phyloP scores from a whole-genome alignment of 2,113 vertebrate species.

The Elachura formosa region DNA sequence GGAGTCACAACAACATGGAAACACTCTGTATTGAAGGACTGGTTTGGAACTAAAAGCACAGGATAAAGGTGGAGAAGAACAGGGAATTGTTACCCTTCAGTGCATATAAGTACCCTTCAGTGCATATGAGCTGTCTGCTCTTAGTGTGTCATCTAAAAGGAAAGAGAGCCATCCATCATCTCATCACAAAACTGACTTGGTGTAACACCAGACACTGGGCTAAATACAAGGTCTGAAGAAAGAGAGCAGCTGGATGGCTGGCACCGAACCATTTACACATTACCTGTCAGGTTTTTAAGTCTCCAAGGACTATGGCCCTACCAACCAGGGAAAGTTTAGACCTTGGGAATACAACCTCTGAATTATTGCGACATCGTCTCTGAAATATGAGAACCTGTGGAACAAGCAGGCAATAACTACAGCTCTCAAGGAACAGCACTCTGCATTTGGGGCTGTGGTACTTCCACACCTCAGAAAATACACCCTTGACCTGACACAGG shows the following conservation, averaged over 20 bases:
- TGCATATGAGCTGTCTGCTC: neutral
- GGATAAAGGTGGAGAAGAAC: neutral
- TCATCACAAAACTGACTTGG: neutral
- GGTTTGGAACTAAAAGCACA: neutral
- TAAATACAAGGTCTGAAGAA: neutral
- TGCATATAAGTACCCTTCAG: neutral
- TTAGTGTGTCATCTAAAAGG: neutral
- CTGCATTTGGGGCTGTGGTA: neutral
- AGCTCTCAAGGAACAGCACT: neutral
- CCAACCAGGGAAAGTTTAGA: neutral
- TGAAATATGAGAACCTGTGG: neutral
- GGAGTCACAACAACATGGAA: neutral
- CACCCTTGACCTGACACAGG: neutral
- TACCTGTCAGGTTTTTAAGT: conserved; percentile 2
- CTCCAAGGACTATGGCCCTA: neutral
- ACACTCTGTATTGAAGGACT: accelerated
- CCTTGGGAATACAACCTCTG: neutral
- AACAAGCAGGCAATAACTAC: neutral
- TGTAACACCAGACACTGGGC: neutral
- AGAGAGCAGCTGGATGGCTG: neutral
- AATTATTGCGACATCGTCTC: neutral
- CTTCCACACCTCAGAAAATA: neutral
- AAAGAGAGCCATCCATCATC: neutral
- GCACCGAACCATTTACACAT: neutral
- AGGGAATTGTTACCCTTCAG: neutral